Conservation (phyloP, 2,888 invertebrate genomes). For the Pycnomerus fuliginosus region DNA sequence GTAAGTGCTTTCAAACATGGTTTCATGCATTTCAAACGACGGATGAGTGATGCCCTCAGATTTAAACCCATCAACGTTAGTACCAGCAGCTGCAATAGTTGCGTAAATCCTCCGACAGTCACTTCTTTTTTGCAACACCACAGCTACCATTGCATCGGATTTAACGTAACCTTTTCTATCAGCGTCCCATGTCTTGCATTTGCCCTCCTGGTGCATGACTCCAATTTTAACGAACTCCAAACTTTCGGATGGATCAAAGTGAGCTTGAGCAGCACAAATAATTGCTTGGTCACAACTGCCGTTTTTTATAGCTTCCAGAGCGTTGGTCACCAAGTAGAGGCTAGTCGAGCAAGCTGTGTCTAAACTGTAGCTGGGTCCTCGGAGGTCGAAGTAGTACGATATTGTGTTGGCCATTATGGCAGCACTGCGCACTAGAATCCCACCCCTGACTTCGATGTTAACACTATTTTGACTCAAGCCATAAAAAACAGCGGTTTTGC, state of each 20-base stretch:
- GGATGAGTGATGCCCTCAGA: constrained; percentile 40
- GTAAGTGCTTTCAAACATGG: constrained; percentile 55
- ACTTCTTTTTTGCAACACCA: constrained; percentile 51
- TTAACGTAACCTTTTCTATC: constrained; percentile 43
- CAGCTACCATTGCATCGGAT: constrained; percentile 52
- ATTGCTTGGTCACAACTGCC: constrained; percentile 23
- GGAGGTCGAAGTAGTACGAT: background rate
- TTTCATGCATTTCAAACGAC: constrained; percentile 37
- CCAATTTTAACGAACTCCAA: constrained; percentile 29
- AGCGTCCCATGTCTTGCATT: constrained; percentile 28
- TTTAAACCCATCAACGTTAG: constrained; percentile 58
- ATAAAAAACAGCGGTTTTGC: constrained; percentile 32
- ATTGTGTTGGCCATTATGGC: constrained; percentile 31
- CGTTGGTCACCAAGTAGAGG: constrained; percentile 30
- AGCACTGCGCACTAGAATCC: constrained; percentile 23
- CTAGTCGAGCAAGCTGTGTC: constrained; percentile 38
- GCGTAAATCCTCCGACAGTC: constrained; percentile 54
- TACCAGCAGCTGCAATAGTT: constrained; percentile 56
- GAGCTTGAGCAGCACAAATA: constrained; percentile 28
- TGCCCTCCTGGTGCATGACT: constrained; percentile 27
- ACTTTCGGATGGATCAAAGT: constrained; percentile 31
- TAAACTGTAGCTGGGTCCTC: constrained; percentile 32
- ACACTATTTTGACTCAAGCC: constrained; percentile 20
- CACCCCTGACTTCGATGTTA: constrained; percentile 9
- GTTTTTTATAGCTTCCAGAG: constrained; percentile 22